Conservation (phyloP, 2,113 vertebrate species). For the Bungarus multicinctus region DNA sequence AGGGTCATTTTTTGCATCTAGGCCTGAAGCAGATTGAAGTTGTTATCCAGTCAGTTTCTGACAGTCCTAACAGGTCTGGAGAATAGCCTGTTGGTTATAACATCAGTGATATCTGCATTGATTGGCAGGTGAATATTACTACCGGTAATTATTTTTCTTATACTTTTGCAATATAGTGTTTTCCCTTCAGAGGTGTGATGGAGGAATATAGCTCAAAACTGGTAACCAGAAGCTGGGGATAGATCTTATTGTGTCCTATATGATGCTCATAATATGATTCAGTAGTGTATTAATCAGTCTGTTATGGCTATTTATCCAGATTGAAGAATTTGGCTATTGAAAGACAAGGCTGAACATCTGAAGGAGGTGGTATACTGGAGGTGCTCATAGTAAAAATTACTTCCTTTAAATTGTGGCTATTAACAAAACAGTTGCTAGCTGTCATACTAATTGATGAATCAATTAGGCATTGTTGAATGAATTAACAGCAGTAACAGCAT, state of each 20-base stretch:
- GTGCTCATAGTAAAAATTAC: not conserved
- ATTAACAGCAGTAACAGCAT: not conserved
- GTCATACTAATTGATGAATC: not conserved
- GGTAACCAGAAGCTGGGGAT: not conserved
- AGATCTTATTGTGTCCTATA: not conserved
- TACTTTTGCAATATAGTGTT: not conserved
- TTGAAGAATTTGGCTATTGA: not conserved
- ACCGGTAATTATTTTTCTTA: not conserved
- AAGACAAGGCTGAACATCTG: not conserved
- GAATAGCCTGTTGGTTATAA: not conserved
- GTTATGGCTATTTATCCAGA: not conserved
- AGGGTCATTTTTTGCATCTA: not conserved
- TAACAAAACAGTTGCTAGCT: not conserved
- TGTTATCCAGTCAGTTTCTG: not conserved
- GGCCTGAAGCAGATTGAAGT: not conserved
- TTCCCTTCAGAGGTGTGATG: not conserved
- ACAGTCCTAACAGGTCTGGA: not conserved
- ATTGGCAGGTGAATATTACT: not conserved
- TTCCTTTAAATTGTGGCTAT: not conserved
- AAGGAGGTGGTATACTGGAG: not conserved
- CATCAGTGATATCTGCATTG: not conserved
- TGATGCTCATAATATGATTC: not conserved
- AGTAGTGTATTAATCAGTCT: not conserved
- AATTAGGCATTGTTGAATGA: not conserved
- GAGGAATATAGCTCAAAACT: not conserved